Percentiles rank a stretch among this genome's conserved stretches.
Evolutionary conservation across 92 coral and sea anemone species (phyloP).

Genomic region (Zoanthus solanderi): DNA sequence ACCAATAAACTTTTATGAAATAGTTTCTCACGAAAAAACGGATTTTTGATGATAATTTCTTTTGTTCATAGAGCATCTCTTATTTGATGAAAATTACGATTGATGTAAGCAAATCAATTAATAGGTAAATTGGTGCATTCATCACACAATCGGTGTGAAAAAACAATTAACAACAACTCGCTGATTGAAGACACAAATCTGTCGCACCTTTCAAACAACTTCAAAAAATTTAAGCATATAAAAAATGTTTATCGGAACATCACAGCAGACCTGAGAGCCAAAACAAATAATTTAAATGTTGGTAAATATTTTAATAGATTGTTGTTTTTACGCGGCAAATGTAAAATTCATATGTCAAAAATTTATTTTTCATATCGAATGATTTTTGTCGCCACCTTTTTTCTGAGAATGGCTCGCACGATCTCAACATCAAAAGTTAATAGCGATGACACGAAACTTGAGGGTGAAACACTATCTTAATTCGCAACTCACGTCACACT

Average conservation of each 20-base stretch:
- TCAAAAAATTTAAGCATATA: not conserved
- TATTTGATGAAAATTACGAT: not conserved
- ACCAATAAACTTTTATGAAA: too few species aligned
- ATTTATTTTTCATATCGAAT: not conserved
- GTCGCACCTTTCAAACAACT: not conserved
- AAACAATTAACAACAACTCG: not conserved
- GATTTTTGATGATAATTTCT: not conserved
- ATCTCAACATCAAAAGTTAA: not conserved
- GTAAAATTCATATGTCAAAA: not conserved
- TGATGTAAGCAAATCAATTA: not conserved
- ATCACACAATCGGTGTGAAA: not conserved
- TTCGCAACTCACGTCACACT: not conserved
- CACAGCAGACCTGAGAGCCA: not conserved
- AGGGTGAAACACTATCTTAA: not conserved
- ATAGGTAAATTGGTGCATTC: not conserved
- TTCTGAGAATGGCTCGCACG: slow-evolving; percentile 7
- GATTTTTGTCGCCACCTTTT: slow-evolving; percentile 39
- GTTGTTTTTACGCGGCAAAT: not conserved
- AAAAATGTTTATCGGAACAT: not conserved
- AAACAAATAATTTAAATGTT: not conserved
- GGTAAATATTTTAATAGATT: not conserved
- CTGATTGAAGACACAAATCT: not conserved
- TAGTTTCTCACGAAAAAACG: not conserved
- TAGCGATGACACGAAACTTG: slow-evolving; percentile 11
- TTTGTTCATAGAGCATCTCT: not conserved